Evolutionary conservation across 2,113 vertebrate genomes (phyloP).

Genomic region (Emydocephalus ijimae): DNA sequence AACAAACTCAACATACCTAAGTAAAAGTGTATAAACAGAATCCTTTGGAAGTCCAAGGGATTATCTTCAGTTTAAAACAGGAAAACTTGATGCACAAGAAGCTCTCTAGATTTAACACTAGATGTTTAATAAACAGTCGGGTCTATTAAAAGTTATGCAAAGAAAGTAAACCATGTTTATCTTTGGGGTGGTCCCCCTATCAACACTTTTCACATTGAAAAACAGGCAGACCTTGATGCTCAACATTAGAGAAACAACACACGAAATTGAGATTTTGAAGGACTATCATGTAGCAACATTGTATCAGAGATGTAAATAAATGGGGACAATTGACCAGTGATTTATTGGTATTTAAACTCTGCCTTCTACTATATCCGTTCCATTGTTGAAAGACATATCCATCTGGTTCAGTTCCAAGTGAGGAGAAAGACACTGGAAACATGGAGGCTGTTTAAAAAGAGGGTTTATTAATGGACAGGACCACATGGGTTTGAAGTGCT

Average conservation of each 20-base stretch:
- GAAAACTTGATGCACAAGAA: neutral
- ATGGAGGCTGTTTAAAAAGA: no score
- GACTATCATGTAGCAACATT: neutral
- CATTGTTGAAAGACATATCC: no score
- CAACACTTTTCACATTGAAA: neutral
- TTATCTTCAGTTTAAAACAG: neutral
- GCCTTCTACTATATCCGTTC: neutral
- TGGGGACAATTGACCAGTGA: neutral
- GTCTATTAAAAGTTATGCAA: neutral
- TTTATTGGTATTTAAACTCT: neutral
- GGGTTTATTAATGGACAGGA: no score
- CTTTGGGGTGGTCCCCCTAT: neutral
- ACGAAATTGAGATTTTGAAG: neutral
- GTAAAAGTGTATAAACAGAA: neutral
- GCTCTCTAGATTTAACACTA: neutral
- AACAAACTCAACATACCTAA: neutral
- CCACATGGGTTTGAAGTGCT: no score
- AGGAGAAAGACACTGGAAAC: no score
- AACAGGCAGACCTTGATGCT: neutral
- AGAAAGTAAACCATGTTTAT: neutral
- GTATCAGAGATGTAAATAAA: neutral
- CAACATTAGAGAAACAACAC: neutral
- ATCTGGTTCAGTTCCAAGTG: no score
- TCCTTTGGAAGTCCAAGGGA: neutral
- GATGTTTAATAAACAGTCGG: neutral